phyloP scores from a whole-genome alignment of 92 coral and sea anemone species.

The Umimayanthus kanabou region DNA sequence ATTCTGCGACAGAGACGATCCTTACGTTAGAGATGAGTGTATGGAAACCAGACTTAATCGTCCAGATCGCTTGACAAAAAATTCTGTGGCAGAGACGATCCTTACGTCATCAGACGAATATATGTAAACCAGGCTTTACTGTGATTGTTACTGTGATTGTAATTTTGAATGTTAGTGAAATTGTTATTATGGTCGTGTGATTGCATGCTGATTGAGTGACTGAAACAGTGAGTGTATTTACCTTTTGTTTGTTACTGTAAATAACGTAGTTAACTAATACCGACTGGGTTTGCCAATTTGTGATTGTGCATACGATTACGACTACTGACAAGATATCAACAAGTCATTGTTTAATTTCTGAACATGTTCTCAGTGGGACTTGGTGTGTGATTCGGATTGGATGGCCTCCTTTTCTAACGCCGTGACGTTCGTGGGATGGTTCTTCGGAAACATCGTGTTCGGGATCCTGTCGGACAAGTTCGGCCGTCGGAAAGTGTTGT shows the following conservation, averaged over 20 bases:
- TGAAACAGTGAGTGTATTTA: too few relatives aligned
- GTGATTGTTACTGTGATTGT: background rate
- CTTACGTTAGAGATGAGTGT: too few relatives aligned
- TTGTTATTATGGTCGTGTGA: too few relatives aligned
- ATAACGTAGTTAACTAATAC: too few relatives aligned
- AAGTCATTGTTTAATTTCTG: background rate
- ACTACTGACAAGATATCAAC: background rate
- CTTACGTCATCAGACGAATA: too few relatives aligned
- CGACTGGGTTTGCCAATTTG: too few relatives aligned
- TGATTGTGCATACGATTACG: background rate
- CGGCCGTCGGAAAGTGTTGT: constrained; percentile 87
- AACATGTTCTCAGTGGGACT: constrained; percentile 73
- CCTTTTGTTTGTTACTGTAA: too few relatives aligned
- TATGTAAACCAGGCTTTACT: too few relatives aligned
- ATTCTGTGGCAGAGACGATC: too few relatives aligned
- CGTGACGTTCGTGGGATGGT: constrained; percentile 89
- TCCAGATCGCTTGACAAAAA: too few relatives aligned
- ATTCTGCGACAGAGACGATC: too few relatives aligned
- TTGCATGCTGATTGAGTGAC: background rate
- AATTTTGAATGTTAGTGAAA: background rate
- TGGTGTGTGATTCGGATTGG: constrained; percentile 76
- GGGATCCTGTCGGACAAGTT: constrained; percentile 93
- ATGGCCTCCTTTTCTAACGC: constrained; percentile 80
- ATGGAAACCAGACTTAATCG: too few relatives aligned
- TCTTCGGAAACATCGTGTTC: constrained; percentile 86